Conservation (phyloP, 2,113 vertebrate species). For the Anhinga rufa region DNA sequence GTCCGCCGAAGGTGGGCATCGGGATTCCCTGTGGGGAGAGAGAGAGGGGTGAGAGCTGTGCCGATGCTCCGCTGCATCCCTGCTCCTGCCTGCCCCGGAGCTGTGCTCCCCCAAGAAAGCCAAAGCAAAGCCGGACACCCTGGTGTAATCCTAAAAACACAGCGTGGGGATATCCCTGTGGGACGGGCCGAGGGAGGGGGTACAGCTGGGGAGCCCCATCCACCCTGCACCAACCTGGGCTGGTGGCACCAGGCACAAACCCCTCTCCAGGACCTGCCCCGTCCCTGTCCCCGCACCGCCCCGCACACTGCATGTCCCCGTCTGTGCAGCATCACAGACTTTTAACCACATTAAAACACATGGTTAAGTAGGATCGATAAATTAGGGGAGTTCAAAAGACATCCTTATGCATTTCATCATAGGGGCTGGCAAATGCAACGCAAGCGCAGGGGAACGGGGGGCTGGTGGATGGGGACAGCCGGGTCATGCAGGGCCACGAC, state of each 20-base stretch:
- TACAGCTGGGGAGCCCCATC: background rate
- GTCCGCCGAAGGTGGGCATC: conserved; percentile 95
- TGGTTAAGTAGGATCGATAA: background rate
- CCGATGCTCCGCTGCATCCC: fast-evolving
- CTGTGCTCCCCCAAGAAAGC: background rate
- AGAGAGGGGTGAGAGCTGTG: background rate
- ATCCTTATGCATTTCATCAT: background rate
- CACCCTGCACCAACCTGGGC: fast-evolving
- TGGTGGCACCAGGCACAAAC: background rate
- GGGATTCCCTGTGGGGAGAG: conserved; percentile 87
- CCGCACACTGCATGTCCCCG: fast-evolving
- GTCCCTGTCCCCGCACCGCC: background rate
- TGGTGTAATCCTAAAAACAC: background rate
- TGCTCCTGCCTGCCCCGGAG: background rate
- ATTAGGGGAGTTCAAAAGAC: background rate
- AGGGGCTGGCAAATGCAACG: background rate
- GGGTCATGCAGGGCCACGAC: background rate
- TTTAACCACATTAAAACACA: background rate
- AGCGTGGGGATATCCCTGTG: fast-evolving
- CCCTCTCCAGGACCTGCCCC: background rate
- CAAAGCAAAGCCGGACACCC: fast-evolving
- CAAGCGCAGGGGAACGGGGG: fast-evolving
- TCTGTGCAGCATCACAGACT: background rate
- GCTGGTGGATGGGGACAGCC: background rate
- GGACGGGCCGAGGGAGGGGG: background rate